Evolutionary conservation across 2,888 invertebrate species (phyloP), one percentile per base, ranked within the genome.

Genomic region (Xestoiulus laeticollis): DNA sequence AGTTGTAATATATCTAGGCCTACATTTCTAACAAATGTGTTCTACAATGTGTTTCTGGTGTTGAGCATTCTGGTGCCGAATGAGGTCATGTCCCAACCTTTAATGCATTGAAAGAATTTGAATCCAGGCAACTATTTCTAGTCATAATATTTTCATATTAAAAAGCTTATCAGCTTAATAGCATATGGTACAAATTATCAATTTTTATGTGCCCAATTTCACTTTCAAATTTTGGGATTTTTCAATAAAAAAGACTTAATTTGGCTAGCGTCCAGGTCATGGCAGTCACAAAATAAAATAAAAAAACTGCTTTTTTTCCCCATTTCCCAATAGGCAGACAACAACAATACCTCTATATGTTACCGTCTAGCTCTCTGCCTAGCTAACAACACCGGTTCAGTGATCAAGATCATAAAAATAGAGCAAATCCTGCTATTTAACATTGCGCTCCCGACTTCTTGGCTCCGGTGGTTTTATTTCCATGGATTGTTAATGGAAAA

Each of bases 341-440:
- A 68, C 68, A 68, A 68, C 10, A 68, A 22, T 26, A 68, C 68
- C 68, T 68, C 10, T 6, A 16, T 48, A 68, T 68, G 68, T 68
- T 68, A 68, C 6, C 68, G 68, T 68, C 68, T 68, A 26, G 68
- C 68, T 68, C 68, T 68, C 4, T 2, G 26, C 26, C 68, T 26
- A 22, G 68, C 68, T 68, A 68, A 68, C 68, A 68, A 68, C 68
- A 68, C 68, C 68, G 68, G 68, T 68, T 68, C 68, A 68, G 68
- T 12, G 68, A 68, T 68, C 68, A 68, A 22, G 22, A 68, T 68
- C 68, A 68, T 68, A 68, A 68, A 68, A 68, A 68, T 68, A 68
- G 68, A 68, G 68, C 68, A 68, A 68, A 68, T 68, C 68, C 68
- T n/a, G n/a, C n/a, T 68, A 26, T 26, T 26, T 68, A 26, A 22